A percentile compares a stretch with the other conserved stretches of the same genome.
phyloP scores from a whole-genome alignment of 2,113 vertebrate genomes.

The Cisticola juncidis region DNA sequence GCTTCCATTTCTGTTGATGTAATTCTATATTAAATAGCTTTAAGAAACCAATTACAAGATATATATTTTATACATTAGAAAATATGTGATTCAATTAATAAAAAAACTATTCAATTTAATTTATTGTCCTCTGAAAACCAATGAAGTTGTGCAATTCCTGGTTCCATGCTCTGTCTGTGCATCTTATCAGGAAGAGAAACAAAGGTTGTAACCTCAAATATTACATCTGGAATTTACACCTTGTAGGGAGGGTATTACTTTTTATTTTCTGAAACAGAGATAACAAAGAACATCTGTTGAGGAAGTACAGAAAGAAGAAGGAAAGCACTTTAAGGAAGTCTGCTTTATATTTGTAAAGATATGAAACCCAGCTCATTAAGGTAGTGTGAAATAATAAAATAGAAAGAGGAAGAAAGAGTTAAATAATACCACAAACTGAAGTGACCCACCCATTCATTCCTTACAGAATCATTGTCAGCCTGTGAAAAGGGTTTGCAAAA shows the following conservation, averaged over 20 bases:
- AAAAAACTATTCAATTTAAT: not conserved
- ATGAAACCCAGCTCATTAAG: not conserved
- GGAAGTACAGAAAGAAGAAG: not conserved
- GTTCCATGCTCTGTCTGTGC: not conserved
- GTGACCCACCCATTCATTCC: not conserved
- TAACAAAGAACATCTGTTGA: not conserved
- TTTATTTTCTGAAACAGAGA: not conserved
- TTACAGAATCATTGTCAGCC: not conserved
- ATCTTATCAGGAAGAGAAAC: not conserved
- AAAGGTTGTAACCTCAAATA: not conserved
- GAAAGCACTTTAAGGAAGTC: conserved; percentile 17
- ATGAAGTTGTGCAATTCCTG: not conserved
- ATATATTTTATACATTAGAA: not conserved
- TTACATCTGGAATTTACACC: not conserved
- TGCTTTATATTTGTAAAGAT: not conserved
- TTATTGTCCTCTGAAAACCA: not conserved
- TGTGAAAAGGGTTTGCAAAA: not conserved
- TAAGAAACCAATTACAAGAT: not conserved
- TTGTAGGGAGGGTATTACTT: not conserved
- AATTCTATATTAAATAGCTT: not conserved
- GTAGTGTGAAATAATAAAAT: not conserved
- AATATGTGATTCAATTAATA: not conserved
- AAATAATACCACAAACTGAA: not conserved
- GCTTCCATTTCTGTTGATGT: not conserved
- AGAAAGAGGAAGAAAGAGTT: conserved; percentile 35